Conservation (phyloP, 2,113 vertebrate genomes). For the Chionomys nivalis region DNA sequence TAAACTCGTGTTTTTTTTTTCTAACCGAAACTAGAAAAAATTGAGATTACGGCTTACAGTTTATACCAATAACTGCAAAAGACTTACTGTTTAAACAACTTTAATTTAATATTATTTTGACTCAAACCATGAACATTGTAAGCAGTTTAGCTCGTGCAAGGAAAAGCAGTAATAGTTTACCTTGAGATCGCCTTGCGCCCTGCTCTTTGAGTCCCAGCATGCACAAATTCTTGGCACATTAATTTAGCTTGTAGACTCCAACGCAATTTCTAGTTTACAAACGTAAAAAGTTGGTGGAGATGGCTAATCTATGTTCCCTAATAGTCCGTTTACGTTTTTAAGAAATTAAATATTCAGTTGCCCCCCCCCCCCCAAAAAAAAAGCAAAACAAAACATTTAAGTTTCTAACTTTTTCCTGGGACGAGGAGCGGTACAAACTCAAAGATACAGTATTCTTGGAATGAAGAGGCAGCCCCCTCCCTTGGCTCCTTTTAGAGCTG, state of each 20-base stretch:
- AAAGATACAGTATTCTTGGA: conserved; percentile 63
- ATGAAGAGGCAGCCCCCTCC: conserved; percentile 63
- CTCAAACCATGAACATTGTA: conserved; percentile 30
- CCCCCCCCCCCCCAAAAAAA: conserved; percentile 49
- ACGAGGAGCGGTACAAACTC: conserved; percentile 66
- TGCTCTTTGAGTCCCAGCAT: conserved; percentile 12
- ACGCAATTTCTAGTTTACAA: conserved; percentile 28
- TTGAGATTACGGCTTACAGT: conserved; percentile 33
- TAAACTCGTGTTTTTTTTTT: not conserved
- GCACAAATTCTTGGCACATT: not conserved
- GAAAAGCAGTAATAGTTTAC: conserved; percentile 28
- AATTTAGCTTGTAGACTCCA: not conserved
- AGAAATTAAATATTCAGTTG: conserved; percentile 35
- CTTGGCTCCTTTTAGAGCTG: conserved; percentile 69
- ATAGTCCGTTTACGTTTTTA: conserved; percentile 15
- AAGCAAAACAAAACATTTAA: conserved; percentile 69
- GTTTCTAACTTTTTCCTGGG: conserved; percentile 81
- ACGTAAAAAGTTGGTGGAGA: conserved; percentile 65
- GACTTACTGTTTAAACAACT: conserved; percentile 43
- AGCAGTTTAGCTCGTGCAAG: not conserved
- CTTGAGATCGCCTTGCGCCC: not conserved
- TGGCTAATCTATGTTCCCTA: not conserved
- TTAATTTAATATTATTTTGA: conserved; percentile 63
- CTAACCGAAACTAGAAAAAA: conserved; percentile 13
- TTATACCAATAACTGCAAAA: conserved; percentile 9